These are phyloP conservation scores for Eretmochelys imbricata DNA, from an alignment of 2,113 vertebrate species.

Conservation along the genomic window DNA sequence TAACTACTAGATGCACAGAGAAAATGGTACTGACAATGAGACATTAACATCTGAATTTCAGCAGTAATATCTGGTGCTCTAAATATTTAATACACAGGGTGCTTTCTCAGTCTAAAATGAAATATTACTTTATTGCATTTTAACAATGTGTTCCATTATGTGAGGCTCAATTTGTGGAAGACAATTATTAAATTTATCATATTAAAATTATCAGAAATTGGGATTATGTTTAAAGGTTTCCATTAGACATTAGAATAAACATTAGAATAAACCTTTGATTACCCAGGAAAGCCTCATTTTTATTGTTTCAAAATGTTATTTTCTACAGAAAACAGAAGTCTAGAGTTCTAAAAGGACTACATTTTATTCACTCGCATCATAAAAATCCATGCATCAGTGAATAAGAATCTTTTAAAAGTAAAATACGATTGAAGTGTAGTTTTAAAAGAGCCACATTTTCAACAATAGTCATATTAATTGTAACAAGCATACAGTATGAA, in stretches of 20 bases:
- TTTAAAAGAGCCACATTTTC: not conserved
- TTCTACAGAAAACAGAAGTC: not conserved
- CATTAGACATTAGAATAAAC: not conserved
- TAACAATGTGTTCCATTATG: constrained; percentile 4
- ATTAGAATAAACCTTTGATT: not conserved
- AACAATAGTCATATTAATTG: not conserved
- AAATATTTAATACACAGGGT: constrained; percentile 61
- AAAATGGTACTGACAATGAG: not conserved
- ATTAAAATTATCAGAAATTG: constrained; percentile 10
- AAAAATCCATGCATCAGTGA: not conserved
- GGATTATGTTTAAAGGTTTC: not conserved
- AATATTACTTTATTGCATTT: not conserved
- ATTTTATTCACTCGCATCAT: not conserved
- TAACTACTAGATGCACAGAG: constrained; percentile 20
- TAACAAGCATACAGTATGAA: not conserved
- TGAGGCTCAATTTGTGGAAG: not conserved
- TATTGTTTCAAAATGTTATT: not conserved
- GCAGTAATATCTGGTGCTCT: constrained; percentile 27
- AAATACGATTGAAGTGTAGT: not conserved
- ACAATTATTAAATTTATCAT: not conserved
- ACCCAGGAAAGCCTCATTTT: not conserved
- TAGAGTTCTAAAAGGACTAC: not conserved
- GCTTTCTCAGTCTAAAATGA: constrained; percentile 37
- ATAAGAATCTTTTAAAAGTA: not conserved
- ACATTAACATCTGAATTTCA: constrained; percentile 46